Base-by-base conservation (phyloP, 2,888 invertebrate genomes). In the Drosophila pseudotalamancana region DNA sequence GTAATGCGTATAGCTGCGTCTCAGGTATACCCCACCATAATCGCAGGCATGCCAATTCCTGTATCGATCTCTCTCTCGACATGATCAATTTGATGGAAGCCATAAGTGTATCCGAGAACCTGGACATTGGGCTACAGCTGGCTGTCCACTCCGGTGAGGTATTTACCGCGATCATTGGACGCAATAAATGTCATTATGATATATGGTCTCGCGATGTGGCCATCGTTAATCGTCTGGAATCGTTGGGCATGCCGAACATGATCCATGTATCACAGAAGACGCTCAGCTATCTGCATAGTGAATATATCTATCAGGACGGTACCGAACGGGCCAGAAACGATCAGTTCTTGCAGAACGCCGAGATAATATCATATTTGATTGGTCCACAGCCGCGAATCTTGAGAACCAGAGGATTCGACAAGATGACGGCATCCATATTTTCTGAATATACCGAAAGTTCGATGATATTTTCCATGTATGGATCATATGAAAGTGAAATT, bases 181-280 rank as follows among this genome's bases (percentile, higher is more conserved):
- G 95, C 5, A 94, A 95, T 70, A 99, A 98, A 91, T 98, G 98
- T 97, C 98, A 98, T 90, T 98, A 95, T 89, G 98, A 99, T 88
- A 95, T 99, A 70, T 99, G 98, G 96, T 96, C 96, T 0, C 95
- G 95, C 87, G 98, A 98, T 91, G 98, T 97, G n/a, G 96, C 96
- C 12, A 96, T 98, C 79, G 98, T 98, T 0, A 98, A 97, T 91
- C 96, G 96, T 89, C 96, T 99, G 96, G 98, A 98, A 90, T 95
- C 96, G 29, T 95, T 96, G 1, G 99, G 99, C 4, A 92, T 94
- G 77, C 95, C 98, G 0, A 98, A 97, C 95, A 95, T 95, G 90
- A 96, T 97, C 0, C 97, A 98, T 89, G 93, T 97, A 6, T 97
- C 97, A 0, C 94, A 95, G 77, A 94, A 95, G 89, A 97, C 96